Evolutionary conservation across 2,888 invertebrate genomes (phyloP).

Genomic region (Philhelius pedissequus): DNA sequence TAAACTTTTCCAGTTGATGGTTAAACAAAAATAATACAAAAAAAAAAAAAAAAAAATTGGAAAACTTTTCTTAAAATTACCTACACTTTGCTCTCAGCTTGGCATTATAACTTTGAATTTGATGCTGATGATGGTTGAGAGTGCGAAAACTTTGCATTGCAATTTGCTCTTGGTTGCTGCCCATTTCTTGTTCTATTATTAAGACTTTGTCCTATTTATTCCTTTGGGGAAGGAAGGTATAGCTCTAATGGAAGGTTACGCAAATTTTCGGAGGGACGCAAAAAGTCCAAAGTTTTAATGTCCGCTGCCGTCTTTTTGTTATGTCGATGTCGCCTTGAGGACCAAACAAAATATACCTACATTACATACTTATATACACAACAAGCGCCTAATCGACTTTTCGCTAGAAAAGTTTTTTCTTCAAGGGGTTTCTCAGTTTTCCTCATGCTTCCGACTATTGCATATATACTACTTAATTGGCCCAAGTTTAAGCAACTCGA

Average conservation of each 20-base stretch:
- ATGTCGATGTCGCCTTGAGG: conserved; percentile 11
- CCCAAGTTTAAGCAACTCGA: conserved; percentile 21
- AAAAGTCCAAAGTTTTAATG: conserved; percentile 51
- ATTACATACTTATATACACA: too few species aligned
- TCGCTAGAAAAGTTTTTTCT: neutral
- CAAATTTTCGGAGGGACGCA: conserved; percentile 22
- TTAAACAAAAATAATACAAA: too few species aligned
- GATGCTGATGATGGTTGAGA: conserved; percentile 8
- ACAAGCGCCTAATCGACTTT: conserved; percentile 56
- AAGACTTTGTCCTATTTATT: neutral
- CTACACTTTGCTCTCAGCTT: conserved; percentile 24
- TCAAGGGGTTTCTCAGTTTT: neutral
- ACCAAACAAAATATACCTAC: neutral
- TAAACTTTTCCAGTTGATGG: conserved; percentile 44
- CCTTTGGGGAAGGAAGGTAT: neutral
- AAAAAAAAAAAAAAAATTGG: conserved; percentile 38
- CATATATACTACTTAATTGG: conserved; percentile 50
- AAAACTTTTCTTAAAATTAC: conserved; percentile 57
- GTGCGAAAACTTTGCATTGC: conserved; percentile 37
- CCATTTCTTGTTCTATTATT: neutral
- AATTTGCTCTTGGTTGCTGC: neutral
- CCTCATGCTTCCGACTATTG: conserved; percentile 25
- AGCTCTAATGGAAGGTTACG: conserved; percentile 42
- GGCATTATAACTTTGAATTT: conserved; percentile 26
- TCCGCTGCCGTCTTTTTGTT: conserved; percentile 12